A percentile compares a stretch with the other conserved stretches of the same genome.
Evolutionary conservation across 2,113 vertebrate genomes (phyloP).

Genomic region (Hippoglossus stenolepis): DNA sequence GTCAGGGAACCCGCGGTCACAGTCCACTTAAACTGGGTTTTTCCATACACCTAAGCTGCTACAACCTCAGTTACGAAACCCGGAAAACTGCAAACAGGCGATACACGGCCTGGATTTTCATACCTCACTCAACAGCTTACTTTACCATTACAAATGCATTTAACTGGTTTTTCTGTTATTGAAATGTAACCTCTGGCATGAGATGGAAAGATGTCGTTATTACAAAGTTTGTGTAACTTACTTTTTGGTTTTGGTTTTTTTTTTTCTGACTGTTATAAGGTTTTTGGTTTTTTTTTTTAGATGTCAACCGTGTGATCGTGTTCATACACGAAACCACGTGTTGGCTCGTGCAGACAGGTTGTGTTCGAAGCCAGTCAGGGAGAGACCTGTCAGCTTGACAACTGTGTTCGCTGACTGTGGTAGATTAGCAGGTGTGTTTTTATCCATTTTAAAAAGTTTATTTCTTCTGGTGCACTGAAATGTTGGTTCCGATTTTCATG

Average conservation of each 20-base stretch:
- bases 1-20: constrained; percentile 82
- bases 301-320: constrained; percentile 44
- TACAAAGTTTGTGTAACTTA: constrained; percentile 35
- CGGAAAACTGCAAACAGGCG: constrained; percentile 83
- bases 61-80: constrained; percentile 83
- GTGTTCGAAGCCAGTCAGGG: constrained; percentile 76
- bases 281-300: constrained; percentile 4
- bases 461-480: constrained; percentile 82
- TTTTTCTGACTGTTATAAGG: constrained; percentile 61
- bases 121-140: constrained; percentile 83
- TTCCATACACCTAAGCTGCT: constrained; percentile 84
- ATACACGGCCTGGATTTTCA: constrained; percentile 74
- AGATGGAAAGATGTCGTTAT: constrained; percentile 61
- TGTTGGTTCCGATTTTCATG: constrained; percentile 74
- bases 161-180: constrained; percentile 66
- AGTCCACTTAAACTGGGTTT: constrained; percentile 79
- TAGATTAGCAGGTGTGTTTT: constrained; percentile 79
- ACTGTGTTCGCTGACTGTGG: constrained; percentile 81
- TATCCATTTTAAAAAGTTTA: constrained; percentile 56
- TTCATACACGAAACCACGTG: constrained; percentile 16
- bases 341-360: constrained; percentile 64
- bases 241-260: not conserved
- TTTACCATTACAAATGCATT: constrained; percentile 74
- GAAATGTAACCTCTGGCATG: constrained; percentile 68
- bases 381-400: constrained; percentile 79